Conservation (phyloP, 2,113 vertebrate species). For the Rynchops niger region DNA sequence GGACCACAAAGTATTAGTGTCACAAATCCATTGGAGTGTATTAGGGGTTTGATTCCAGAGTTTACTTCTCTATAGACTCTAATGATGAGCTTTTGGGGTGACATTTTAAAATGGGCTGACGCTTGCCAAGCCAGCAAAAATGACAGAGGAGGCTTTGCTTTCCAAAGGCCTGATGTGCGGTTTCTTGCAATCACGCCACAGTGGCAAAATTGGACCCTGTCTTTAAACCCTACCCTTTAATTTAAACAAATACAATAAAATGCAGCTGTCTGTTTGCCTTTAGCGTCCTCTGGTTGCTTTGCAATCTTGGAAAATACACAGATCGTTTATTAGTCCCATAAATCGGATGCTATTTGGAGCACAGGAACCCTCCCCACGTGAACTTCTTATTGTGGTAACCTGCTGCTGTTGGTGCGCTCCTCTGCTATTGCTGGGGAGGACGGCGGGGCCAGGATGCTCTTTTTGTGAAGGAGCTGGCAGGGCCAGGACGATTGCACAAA, state of each 20-base stretch:
- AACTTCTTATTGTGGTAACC: neutral
- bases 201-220: neutral
- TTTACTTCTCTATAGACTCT: neutral
- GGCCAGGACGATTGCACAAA: neutral
- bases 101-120: neutral
- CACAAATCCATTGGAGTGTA: neutral
- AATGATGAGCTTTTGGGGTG: constrained; percentile 20
- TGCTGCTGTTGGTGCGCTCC: neutral
- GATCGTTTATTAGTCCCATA: constrained; percentile 8
- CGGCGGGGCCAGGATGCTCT: neutral
- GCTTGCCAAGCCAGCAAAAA: constrained; percentile 3
- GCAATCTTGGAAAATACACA: neutral
- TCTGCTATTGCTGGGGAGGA: neutral
- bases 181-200: neutral
- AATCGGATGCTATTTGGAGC: constrained; percentile 49
- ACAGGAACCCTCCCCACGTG: neutral
- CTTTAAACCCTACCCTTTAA: constrained; percentile 46
- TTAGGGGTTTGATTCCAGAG: neutral
- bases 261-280: constrained; percentile 49
- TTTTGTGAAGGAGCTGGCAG: neutral
- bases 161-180: neutral
- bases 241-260: constrained; percentile 31
- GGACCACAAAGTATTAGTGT: too few relatives aligned
- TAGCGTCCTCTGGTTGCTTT: neutral
- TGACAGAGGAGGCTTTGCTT: constrained; percentile 7